These are phyloP conservation scores for Hetaerina americana DNA, from an alignment of 1,140 invertebrate species.

Conservation along the genomic window DNA sequence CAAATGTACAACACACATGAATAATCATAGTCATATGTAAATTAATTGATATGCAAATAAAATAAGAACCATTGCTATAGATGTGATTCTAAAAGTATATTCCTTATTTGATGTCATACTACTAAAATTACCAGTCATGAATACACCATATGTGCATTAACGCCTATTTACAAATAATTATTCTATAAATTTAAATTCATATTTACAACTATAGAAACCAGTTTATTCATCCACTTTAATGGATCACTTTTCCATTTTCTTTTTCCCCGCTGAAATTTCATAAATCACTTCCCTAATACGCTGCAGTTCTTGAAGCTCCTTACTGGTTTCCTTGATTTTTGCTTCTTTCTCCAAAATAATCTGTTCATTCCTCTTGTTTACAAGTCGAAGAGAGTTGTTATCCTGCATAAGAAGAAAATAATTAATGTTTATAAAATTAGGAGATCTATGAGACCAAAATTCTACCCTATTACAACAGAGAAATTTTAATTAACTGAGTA, in stretches of 20 bases:
- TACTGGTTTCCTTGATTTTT: neutral
- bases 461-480: no score
- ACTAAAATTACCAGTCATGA: no score
- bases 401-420: neutral
- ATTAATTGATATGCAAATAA: no score
- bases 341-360: neutral
- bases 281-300: slow-evolving; percentile 11
- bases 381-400: neutral
- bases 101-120: no score
- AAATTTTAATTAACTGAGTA: no score
- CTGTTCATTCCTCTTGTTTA: neutral
- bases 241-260: slow-evolving; percentile 4
- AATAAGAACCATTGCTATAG: no score
- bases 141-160: no score
- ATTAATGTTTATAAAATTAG: no score
- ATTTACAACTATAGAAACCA: neutral
- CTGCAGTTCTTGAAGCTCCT: slow-evolving; percentile 7
- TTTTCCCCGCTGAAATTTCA: slow-evolving; percentile 9
- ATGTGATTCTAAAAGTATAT: no score
- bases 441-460: no score
- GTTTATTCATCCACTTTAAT: neutral
- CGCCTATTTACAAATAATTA: neutral
- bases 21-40: no score
- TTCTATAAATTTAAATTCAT: neutral
- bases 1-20: no score